Evolutionary conservation across 2,888 invertebrate species (phyloP).

Genomic region (Venustoraphidia nigricollis): DNA sequence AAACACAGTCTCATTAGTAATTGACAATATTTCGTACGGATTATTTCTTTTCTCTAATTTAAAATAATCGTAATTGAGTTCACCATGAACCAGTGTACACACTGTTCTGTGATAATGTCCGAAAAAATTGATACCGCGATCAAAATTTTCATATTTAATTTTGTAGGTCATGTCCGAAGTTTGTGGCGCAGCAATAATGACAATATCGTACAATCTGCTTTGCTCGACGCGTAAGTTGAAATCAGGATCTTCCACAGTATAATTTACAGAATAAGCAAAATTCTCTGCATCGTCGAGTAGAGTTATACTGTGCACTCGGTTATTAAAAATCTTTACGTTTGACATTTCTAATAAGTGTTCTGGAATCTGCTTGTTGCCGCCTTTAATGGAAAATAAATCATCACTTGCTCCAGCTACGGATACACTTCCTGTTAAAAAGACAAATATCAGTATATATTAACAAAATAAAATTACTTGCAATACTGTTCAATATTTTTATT

Average conservation of each 20-base stretch:
- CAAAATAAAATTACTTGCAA: no score
- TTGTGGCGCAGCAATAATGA: conserved; percentile 40
- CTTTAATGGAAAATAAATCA: conserved; percentile 39
- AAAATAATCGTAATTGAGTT: conserved; percentile 29
- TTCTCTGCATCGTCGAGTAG: conserved; percentile 15
- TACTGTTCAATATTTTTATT: no score
- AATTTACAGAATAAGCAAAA: conserved; percentile 4
- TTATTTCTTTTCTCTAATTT: conserved; percentile 19
- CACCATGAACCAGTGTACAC: conserved; percentile 36
- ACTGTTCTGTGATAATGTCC: conserved; percentile 35
- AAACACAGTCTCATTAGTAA: conserved; percentile 28
- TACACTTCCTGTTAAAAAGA: conserved; percentile 28
- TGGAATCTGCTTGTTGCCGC: conserved; percentile 36
- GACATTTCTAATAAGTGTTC: conserved; percentile 22
- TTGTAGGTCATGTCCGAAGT: conserved; percentile 24
- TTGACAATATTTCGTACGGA: conserved; percentile 26
- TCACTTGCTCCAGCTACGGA: conserved; percentile 36
- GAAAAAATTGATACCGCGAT: conserved; percentile 19
- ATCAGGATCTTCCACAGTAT: neutral
- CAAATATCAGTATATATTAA: no score
- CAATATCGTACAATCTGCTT: conserved; percentile 31
- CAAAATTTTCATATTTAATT: conserved; percentile 30
- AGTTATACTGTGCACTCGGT: conserved; percentile 21
- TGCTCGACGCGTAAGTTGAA: neutral
- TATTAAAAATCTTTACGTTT: conserved; percentile 23